A percentile compares a stretch with the other conserved stretches of the same genome.
Conservation (phyloP, 2,113 vertebrate species). For the Rynchops niger region DNA sequence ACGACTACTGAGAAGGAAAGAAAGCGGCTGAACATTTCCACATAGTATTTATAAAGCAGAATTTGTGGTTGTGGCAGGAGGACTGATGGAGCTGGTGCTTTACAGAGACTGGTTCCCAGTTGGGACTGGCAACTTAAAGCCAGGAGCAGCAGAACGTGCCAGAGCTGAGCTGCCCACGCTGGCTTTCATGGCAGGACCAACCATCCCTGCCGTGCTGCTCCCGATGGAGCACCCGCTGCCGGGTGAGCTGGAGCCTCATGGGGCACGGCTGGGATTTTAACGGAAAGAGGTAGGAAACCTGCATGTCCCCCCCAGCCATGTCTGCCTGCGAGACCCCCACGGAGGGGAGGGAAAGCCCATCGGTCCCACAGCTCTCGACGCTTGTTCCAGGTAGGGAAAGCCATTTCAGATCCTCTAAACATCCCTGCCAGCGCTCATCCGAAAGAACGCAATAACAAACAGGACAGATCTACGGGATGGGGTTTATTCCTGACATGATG, state of each 20-base stretch:
- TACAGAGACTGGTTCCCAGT: background rate
- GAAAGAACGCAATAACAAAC: fast-evolving
- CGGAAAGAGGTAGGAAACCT: background rate
- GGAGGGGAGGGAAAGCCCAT: background rate
- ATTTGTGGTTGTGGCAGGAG: background rate
- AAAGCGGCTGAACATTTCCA: background rate
- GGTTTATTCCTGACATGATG: background rate
- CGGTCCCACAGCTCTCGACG: fast-evolving
- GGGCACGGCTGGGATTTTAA: background rate
- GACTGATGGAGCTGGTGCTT: background rate
- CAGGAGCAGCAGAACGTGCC: background rate
- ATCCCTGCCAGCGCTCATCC: background rate
- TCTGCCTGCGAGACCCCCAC: fast-evolving
- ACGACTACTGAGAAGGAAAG: background rate
- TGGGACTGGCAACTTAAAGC: background rate
- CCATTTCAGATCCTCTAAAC: background rate
- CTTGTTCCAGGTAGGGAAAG: background rate
- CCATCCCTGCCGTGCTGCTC: background rate
- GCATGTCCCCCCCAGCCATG: fast-evolving
- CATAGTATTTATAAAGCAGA: background rate
- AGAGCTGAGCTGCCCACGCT: background rate
- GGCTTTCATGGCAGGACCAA: background rate
- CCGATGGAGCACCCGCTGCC: background rate
- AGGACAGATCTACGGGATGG: background rate
- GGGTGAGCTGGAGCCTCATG: background rate